A percentile compares a stretch with the other conserved stretches of the same genome.
Evolutionary conservation across 2,113 vertebrate genomes (phyloP).

Genomic region (Numida meleagris): DNA sequence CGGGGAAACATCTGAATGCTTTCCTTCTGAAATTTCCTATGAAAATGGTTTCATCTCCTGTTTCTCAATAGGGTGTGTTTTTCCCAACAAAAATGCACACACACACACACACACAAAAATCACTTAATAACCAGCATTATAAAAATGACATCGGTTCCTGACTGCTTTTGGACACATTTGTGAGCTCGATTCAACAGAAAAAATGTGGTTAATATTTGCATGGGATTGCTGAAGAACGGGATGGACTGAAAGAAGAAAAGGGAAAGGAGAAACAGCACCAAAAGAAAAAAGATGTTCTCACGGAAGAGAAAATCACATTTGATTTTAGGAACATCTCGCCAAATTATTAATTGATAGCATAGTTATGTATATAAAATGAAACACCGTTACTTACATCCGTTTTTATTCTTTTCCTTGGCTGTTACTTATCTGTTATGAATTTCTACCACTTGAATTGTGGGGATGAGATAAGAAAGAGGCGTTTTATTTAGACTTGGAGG

Average conservation of each 20-base stretch:
- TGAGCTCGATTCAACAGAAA: neutral
- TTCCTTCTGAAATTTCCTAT: neutral
- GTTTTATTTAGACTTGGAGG: neutral
- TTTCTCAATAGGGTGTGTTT: accelerated
- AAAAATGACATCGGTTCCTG: neutral
- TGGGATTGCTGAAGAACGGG: neutral
- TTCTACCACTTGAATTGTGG: neutral
- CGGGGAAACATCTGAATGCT: neutral
- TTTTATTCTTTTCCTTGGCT: neutral
- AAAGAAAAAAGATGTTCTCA: neutral
- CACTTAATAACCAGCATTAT: neutral
- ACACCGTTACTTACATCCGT: neutral
- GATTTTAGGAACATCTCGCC: neutral
- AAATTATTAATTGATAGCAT: neutral
- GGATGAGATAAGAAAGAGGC: neutral
- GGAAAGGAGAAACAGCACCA: neutral
- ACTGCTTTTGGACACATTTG: neutral
- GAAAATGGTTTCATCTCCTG: neutral
- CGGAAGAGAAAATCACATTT: neutral
- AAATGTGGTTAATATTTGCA: neutral
- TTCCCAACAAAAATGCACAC: neutral
- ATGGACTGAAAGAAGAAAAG: neutral
- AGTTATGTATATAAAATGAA: neutral
- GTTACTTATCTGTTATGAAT: neutral
- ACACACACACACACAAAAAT: neutral